Evolutionary conservation across 2,113 vertebrate species (phyloP), one percentile per base, ranked within the genome.

Genomic region (Microtus pennsylvanicus): DNA sequence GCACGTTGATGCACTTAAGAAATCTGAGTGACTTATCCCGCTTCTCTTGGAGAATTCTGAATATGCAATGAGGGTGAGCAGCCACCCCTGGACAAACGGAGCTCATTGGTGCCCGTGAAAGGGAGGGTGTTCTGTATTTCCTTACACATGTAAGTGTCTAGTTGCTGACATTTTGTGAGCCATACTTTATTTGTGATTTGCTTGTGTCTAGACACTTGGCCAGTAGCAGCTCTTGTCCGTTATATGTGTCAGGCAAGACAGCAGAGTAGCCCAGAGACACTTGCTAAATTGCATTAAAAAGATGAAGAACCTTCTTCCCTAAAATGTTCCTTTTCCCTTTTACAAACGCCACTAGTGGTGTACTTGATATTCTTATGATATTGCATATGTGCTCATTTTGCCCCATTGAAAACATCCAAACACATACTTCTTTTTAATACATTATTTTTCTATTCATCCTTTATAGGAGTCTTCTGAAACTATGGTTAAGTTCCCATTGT

Each of bases 281-380:
- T 65, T 30, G 4, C 1, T 45, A 87, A 74, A 83, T 82, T 92
- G 35, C 78, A 87, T 22, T 89, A 21, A 42, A 90, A 58, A 72
- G 12, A 91, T 10, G 42, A 96, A 95, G 47, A 70, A 52, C 21
- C 24, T 63, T 92, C 86, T 72, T 80, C 63, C 72, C 24, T 93
- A 42, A 94, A 87, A 47, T 82, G 17, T 65, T 82, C 86, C 38
- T 38, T 70, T 89, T 83, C 47, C 13, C 33, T 91, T 93, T 93
- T 87, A 45, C 26, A 78, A 74, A 13, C 1, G 70, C 67, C 93
- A 82, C 10, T 85, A 82, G 58, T 47, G 8, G 9, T 87, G 0
- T n/a, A 69, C 10, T 85, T 93, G 77, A 87, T 96, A 63, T 58
- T 94, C 61, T 88, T 88, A 61, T 21, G 16, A 35, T 78, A 65